Conservation (phyloP, 2,797 vertebrate species). For the Valencia hispanica region DNA sequence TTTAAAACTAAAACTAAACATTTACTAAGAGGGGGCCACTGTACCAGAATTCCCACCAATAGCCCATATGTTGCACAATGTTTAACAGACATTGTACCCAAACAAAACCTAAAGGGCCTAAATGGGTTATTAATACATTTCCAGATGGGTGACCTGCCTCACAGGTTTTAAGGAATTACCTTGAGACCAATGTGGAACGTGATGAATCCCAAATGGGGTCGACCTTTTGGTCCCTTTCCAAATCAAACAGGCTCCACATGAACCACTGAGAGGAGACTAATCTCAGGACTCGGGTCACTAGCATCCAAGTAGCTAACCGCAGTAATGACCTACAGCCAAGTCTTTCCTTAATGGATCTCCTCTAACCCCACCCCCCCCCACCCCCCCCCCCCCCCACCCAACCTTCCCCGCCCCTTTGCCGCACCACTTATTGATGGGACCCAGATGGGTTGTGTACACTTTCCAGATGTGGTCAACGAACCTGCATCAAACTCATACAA, state of each 20-base stretch:
- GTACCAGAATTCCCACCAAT: background rate
- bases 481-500: background rate
- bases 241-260: background rate
- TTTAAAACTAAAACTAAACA: background rate
- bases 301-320: background rate
- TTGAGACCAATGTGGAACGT: background rate
- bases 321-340: background rate
- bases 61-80: background rate
- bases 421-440: background rate
- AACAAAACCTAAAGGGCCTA: background rate
- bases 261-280: no score
- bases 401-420: no score
- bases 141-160: background rate
- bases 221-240: background rate
- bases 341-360: background rate
- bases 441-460: background rate
- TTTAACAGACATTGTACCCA: background rate
- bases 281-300: no score
- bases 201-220: background rate
- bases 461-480: background rate
- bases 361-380: no score
- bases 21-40: no score
- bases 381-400: no score
- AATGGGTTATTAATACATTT: background rate
- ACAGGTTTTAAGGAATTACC: background rate